Conservation (phyloP, 2,888 invertebrate species). For the Leucophenga maculata region DNA sequence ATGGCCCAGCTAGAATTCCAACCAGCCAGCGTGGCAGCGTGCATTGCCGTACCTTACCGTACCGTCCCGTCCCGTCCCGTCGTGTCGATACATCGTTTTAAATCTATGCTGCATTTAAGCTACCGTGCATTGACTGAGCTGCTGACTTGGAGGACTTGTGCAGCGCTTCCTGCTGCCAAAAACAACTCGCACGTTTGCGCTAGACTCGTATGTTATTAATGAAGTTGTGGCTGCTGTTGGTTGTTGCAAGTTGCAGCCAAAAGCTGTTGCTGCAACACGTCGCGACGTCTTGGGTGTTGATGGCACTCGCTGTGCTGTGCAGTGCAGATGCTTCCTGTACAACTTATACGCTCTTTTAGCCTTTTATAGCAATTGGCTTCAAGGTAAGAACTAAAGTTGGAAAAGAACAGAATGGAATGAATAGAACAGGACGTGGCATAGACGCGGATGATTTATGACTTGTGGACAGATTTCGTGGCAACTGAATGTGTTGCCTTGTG, state of each 20-base stretch:
- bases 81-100: too few relatives aligned
- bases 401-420: slow-evolving; percentile 24
- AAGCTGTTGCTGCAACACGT: slow-evolving; percentile 8
- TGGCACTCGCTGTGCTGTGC: slow-evolving; percentile 34
- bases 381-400: slow-evolving; percentile 17
- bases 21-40: background rate
- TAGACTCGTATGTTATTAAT: slow-evolving; percentile 1
- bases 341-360: slow-evolving; percentile 24
- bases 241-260: background rate
- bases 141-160: background rate
- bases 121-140: background rate
- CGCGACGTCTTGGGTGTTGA: slow-evolving; percentile 24
- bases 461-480: slow-evolving; percentile 25
- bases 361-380: slow-evolving; percentile 12
- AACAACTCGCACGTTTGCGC: background rate
- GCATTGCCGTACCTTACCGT: too few relatives aligned
- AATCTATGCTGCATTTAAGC: background rate
- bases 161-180: background rate
- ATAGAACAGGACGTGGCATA: slow-evolving; percentile 14
- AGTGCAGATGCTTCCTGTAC: slow-evolving; percentile 18
- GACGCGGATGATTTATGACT: slow-evolving; percentile 35
- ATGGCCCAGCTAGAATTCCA: background rate
- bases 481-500: background rate
- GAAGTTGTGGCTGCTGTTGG: slow-evolving; percentile 17
- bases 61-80: too few relatives aligned